Evolutionary conservation across 2,113 vertebrate genomes (phyloP).

Genomic region (Catharus fuscescens): DNA sequence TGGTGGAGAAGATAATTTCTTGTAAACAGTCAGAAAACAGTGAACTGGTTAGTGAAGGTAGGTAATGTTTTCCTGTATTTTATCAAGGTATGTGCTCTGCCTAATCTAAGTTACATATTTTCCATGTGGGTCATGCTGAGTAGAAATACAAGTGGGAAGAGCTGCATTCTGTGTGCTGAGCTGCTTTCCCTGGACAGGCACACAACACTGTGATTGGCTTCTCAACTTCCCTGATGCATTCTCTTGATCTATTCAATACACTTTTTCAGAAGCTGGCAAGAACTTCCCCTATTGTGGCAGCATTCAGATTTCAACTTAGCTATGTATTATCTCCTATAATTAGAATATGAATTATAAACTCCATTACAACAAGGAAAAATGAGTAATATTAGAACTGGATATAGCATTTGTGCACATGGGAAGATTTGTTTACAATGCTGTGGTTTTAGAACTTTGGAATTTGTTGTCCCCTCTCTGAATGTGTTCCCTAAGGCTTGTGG

Average conservation of each 20-base stretch:
- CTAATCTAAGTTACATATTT: not conserved
- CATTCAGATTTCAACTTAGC: not conserved
- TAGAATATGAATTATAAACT: not conserved
- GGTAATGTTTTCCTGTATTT: slow-evolving; percentile 33
- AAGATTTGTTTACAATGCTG: not conserved
- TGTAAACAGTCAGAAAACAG: slow-evolving; percentile 97
- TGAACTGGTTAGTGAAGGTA: slow-evolving; percentile 95
- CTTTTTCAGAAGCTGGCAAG: not conserved
- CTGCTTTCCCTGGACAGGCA: not conserved
- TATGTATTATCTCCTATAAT: not conserved
- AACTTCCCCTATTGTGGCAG: not conserved
- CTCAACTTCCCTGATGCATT: not conserved
- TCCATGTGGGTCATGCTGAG: not conserved
- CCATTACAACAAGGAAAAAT: not conserved
- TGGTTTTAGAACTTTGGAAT: not conserved
- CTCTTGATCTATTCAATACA: not conserved
- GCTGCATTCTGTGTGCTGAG: not conserved
- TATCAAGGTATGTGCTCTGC: not conserved
- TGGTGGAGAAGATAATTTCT: slow-evolving; percentile 98
- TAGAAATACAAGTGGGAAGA: not conserved
- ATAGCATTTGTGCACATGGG: not conserved
- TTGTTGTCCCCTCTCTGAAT: not conserved
- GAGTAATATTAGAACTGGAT: not conserved
- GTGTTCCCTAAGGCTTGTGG: not conserved
- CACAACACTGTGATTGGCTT: not conserved